Conservation (phyloP, 2,888 invertebrate genomes). For the Crocallis elinguaria region DNA sequence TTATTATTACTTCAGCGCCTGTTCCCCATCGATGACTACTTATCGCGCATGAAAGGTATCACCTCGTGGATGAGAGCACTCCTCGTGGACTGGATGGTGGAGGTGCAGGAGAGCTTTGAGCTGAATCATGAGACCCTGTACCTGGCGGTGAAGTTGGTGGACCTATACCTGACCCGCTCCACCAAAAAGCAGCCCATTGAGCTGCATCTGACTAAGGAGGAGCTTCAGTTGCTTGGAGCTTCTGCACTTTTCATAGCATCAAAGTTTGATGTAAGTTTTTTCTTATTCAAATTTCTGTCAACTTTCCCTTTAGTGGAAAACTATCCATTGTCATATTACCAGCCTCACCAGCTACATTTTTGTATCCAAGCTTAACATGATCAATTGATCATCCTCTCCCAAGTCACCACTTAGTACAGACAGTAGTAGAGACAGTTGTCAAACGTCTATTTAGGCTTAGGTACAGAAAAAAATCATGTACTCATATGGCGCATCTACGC, state of each 20-base stretch:
- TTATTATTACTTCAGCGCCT: conserved; percentile 72
- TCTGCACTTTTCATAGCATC: conserved; percentile 96
- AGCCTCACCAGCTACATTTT: too few relatives aligned
- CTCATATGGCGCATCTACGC: too few relatives aligned
- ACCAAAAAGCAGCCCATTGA: conserved; percentile 56
- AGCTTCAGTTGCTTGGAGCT: conserved; percentile 96
- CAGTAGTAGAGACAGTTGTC: too few relatives aligned
- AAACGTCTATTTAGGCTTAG: too few relatives aligned
- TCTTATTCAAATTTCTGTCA: not conserved
- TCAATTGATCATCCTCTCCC: too few relatives aligned
- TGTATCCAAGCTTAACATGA: too few relatives aligned
- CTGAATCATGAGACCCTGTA: conserved; percentile 99
- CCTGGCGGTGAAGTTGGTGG: conserved; percentile 97
- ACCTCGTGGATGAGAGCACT: conserved; percentile 95
- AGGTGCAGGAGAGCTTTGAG: conserved; percentile 98
- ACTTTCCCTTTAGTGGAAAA: too few relatives aligned
- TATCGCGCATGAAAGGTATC: conserved; percentile 91
- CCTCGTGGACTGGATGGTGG: conserved; percentile 99
- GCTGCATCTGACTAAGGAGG: conserved; percentile 90
- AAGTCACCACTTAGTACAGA: too few relatives aligned
- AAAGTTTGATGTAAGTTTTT: conserved; percentile 94
- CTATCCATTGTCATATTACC: not conserved
- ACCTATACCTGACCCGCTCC: conserved; percentile 89
- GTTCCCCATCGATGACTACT: conserved; percentile 92
- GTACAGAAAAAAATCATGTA: too few relatives aligned